phyloP scores from a whole-genome alignment of 2,797 vertebrate species.

The Mormyrus proboscirostris region DNA sequence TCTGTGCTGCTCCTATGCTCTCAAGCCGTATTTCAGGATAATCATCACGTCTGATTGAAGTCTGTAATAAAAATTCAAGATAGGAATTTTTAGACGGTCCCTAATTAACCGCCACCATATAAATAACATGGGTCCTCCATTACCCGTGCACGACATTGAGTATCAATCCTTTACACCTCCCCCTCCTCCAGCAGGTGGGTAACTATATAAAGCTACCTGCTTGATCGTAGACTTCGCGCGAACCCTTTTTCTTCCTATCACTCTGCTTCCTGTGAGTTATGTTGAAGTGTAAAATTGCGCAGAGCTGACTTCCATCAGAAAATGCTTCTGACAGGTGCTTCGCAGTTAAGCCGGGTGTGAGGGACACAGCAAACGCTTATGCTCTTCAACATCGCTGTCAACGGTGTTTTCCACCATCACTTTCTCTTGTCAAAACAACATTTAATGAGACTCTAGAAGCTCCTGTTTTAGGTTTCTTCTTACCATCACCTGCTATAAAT shows the following conservation, averaged over 20 bases:
- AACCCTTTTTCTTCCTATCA: background rate
- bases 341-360: background rate
- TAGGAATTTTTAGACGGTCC: background rate
- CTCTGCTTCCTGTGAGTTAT: background rate
- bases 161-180: background rate
- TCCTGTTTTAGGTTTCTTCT: background rate
- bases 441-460: background rate
- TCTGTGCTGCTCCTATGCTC: background rate
- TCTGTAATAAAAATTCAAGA: background rate
- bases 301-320: background rate
- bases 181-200: background rate
- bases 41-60: background rate
- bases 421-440: constrained; percentile 4
- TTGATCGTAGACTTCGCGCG: background rate
- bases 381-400: background rate
- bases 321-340: background rate
- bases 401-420: background rate
- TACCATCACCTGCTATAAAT: background rate
- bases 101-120: background rate
- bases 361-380: background rate
- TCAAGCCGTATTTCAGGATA: background rate
- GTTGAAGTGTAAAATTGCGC: background rate
- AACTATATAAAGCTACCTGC: background rate
- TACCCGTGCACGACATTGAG: background rate
- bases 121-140: background rate